Evolutionary conservation across 1,140 invertebrate genomes (phyloP), one percentile per base, ranked within the genome.

Genomic region (Drosophila simulans): DNA sequence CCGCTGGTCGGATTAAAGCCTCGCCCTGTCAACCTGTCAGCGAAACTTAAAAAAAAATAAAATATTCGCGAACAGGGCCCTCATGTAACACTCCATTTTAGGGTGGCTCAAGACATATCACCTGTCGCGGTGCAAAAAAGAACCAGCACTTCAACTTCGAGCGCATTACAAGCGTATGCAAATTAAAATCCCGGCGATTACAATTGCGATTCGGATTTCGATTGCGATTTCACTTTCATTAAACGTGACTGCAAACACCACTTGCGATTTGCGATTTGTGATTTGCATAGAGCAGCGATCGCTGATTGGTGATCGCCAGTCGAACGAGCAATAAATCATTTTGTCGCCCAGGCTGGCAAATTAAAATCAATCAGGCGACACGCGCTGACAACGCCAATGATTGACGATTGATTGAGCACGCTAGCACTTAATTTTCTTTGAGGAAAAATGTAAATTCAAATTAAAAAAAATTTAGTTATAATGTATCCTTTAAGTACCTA

Each of bases 241-340:
- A 79, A 84, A 84, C 80, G 80, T 84, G 80, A 84, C 80, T 84
- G 57, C 48, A 37, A 55, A 25, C 35, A 55, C 35, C 35, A 39
- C 22, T 15, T 37, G 51, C 58, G 66, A 48, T 43, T 22, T 42
- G 54, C 27, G 55, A 63, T 60, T 43, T 58, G 58, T 55, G 46
- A 88, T 89, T 88, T 89, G 83, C 85, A 90, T 90, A 88, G 80
- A 88, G 56, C 66, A 58, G 49, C 37, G 58, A 60, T 72, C 66
- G 43, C 39, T 63, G 82, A 86, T 85, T 66, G 74, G 56, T 53
- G 71, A 86, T 81, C 55, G 31, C 62, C 54, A 57, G 66, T 75
- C 72, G 71, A 76, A 69, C 65, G 78, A 56, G 60, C 51, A 60
- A 91, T 91, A 90, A 80, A 90, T 89, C 85, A 84, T 84, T 89